Percentiles rank a stretch among this genome's conserved stretches.
phyloP scores from a whole-genome alignment of 1,140 invertebrate genomes.

The Neelides sp. region DNA sequence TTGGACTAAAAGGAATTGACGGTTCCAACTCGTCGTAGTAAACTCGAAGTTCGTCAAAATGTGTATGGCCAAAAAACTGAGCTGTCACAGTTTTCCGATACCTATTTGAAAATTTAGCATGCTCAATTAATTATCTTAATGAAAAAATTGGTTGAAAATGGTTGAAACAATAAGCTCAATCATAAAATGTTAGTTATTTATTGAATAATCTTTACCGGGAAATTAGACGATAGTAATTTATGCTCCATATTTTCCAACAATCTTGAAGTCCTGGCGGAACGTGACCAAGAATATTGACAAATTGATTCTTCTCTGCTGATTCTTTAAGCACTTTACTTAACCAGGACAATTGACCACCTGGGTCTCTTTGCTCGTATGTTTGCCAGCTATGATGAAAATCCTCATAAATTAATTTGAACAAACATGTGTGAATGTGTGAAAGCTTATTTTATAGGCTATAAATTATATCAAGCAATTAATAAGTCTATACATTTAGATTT shows the following conservation, averaged over 20 bases:
- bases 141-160: no score
- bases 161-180: no score
- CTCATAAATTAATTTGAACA: no score
- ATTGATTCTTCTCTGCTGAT: slow-evolving; percentile 38
- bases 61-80: slow-evolving; percentile 46
- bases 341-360: slow-evolving; percentile 7
- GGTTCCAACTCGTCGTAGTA: slow-evolving; percentile 29
- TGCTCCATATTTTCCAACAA: slow-evolving; percentile 42
- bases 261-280: slow-evolving; percentile 36
- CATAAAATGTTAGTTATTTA: no score
- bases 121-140: no score
- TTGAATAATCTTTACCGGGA: slow-evolving; percentile 30
- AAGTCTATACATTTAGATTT: no score
- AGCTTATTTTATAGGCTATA: no score
- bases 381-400: slow-evolving; percentile 10
- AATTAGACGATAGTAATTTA: slow-evolving; percentile 37
- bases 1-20: slow-evolving; percentile 37
- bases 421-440: no score
- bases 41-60: slow-evolving; percentile 43
- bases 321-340: slow-evolving; percentile 45
- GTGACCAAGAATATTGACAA: slow-evolving; percentile 49
- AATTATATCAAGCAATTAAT: no score
- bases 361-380: slow-evolving; percentile 7
- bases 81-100: slow-evolving; percentile 38
- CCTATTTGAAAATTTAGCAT: no score